Conservation (phyloP, 2,888 invertebrate species). For the Tortricodes alternella region DNA sequence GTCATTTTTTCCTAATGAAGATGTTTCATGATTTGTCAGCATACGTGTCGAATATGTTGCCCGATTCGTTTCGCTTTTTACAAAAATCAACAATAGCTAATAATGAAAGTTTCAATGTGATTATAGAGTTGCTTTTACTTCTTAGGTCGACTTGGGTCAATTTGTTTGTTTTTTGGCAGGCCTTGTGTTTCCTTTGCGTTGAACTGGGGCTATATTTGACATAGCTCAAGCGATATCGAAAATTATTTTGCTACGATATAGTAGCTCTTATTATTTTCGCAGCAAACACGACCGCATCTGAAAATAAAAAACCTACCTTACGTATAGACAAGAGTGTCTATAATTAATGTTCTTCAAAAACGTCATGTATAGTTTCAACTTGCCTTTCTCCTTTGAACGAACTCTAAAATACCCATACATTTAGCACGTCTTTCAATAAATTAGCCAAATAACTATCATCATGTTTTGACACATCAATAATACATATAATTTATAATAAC, state of each 20-base stretch:
- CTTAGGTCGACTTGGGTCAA: conserved; percentile 2
- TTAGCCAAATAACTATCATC: background rate
- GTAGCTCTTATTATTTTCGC: too few species aligned
- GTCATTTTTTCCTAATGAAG: too few species aligned
- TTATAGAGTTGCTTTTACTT: conserved; percentile 2
- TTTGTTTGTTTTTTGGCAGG: too few species aligned
- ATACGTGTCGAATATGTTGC: background rate
- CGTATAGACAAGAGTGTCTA: too few species aligned
- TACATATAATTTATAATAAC: conserved; percentile 3
- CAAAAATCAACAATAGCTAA: conserved; percentile 9
- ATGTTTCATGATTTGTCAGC: too few species aligned
- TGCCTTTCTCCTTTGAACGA: background rate
- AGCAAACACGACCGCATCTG: too few species aligned
- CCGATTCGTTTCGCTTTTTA: conserved; percentile 21
- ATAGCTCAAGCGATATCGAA: too few species aligned
- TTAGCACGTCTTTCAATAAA: conserved; percentile 7
- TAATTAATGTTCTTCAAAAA: too few species aligned
- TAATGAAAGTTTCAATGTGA: background rate
- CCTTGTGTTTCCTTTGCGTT: too few species aligned
- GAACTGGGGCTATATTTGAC: too few species aligned
- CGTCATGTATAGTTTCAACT: background rate
- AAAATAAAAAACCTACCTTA: too few species aligned
- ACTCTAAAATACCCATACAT: background rate
- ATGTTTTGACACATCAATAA: conserved; percentile 4
- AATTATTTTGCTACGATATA: too few species aligned